Base-by-base conservation (phyloP, 1,140 invertebrate species). In the Drosophila kikkawai region DNA sequence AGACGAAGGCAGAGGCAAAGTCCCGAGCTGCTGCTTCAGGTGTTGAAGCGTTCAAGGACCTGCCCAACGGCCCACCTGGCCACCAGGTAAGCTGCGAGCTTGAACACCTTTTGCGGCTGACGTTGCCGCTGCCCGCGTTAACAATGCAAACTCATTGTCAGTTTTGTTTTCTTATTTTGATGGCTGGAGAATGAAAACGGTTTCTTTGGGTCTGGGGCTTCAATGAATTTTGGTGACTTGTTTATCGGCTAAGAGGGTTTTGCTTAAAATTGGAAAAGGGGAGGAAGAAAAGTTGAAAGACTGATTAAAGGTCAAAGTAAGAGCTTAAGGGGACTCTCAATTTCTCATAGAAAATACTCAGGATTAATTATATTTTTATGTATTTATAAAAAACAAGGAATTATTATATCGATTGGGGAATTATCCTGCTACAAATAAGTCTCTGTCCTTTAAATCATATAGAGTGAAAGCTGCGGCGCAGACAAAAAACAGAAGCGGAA, bases 141-240 rank as follows among this genome's bases (percentile, higher is more conserved):
- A 87, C 84, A 90, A 84, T 88, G 84, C 85, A 87, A 88, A 87
- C 77, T 90, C 84, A 84, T 87, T 88, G 84, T 87, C 84, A 88
- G 84, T 76, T 75, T 73, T 74, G 70, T 74, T 74, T 73, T 73
- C 55, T 42, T 73, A 50, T 60, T 81, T 79, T 65, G n/a, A 44
- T 59, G 68, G 37, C 15, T 36, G 53, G 29, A 41, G 69, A 59
- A 50, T 73, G 67, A 51, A 60, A 73, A 51, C 47, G 45, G 68
- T 60, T 73, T 73, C 69, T 51, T 73, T 71, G 66, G 66, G n/a
- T 34, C 8, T 65, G 59, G 59, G 78, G 45, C 48, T 64, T 58
- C 61, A 70, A 75, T 67, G 61, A 67, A 75, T 74, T 73, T 60
- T 51, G 70, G 70, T 51, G 55, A 74, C 70, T 74, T 74, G 55